Evolutionary conservation across 2,888 invertebrate species (phyloP).

Genomic region (Lithophane leautieri): DNA sequence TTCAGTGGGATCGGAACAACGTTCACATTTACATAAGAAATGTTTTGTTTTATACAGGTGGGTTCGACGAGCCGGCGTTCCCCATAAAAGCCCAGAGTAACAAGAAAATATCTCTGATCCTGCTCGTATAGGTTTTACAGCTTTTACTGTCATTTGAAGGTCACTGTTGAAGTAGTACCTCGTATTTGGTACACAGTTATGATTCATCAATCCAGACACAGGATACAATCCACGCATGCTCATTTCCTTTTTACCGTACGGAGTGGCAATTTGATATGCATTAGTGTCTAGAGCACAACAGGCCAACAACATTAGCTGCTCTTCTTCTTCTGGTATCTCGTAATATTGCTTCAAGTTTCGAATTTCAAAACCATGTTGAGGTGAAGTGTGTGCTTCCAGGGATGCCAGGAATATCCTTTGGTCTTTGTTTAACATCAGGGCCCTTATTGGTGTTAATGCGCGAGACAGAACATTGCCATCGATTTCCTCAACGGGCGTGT

Average conservation of each 20-base stretch:
- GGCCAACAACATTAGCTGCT: slow-evolving; percentile 90
- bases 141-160: slow-evolving; percentile 91
- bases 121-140: slow-evolving; percentile 90
- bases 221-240: slow-evolving; percentile 92
- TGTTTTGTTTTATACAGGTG: slow-evolving; percentile 92
- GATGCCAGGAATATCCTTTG: slow-evolving; percentile 88
- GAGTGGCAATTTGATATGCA: slow-evolving; percentile 91
- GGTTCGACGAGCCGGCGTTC: slow-evolving; percentile 91
- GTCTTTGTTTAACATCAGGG: slow-evolving; percentile 82
- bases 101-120: slow-evolving; percentile 92
- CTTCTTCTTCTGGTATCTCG: slow-evolving; percentile 89
- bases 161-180: slow-evolving; percentile 91
- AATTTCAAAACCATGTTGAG: slow-evolving; percentile 91
- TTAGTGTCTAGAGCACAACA: slow-evolving; percentile 92
- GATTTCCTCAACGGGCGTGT: slow-evolving; percentile 83
- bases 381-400: slow-evolving; percentile 89
- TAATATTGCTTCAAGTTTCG: slow-evolving; percentile 87
- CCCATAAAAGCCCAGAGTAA: slow-evolving; percentile 93
- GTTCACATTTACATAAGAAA: slow-evolving; percentile 92
- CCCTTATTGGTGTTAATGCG: slow-evolving; percentile 83
- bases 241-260: slow-evolving; percentile 84
- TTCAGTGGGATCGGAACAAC: slow-evolving; percentile 93
- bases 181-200: slow-evolving; percentile 92
- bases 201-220: slow-evolving; percentile 92
- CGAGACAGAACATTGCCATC: slow-evolving; percentile 81